Base-by-base conservation (phyloP, 2,113 vertebrate species). In the Chloropsis hardwickii region DNA sequence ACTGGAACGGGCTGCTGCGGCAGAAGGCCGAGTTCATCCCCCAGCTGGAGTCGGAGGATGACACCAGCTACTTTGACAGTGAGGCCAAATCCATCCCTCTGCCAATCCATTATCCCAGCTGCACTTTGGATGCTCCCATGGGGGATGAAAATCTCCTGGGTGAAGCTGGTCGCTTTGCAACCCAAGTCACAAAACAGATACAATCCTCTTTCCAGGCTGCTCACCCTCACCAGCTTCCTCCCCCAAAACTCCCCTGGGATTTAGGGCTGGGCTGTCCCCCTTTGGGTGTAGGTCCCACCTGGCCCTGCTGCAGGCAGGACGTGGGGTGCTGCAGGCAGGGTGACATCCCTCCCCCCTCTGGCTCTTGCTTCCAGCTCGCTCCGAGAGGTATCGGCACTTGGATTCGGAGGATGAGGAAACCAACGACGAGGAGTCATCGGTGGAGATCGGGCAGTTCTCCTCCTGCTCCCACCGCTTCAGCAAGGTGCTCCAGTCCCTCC, bases 1-100 rank as follows among this genome's bases (percentile, higher is more conserved):
- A 99, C 97, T 99, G 99, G 99, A 99, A 99, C 0, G 99, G 99
- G 60, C 98, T 99, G 37, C 98, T 99, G 85, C 97, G 99, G 37
- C 99, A 99, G 95, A 99, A 99, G 96, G 99, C 99, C 0, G 99
- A 99, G 94, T 99, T 99, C 72, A 99, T 99, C 91, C 99, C 99
- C 7, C 99, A 99, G 97, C 98, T 99, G 28, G 99, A 99, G 61
- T 99, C 99, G 0, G 99, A 99, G 80, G 99, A 99, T 0, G 99
- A 99, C 97, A 99, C 99, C 70, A 99, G 99, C 97, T 99, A 99
- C 97, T 99, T 99, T 12, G 99, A 99, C 97, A 99, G 99, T 99
- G 97, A 95, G 99, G 88, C 60, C 47, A 81, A 56, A 29, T 16
- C 77, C 74, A 23, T 22, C n/a, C 81, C 67, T 24, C 45, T 65